phyloP scores from a whole-genome alignment of 2,797 vertebrate species.

The Leuciscus waleckii region DNA sequence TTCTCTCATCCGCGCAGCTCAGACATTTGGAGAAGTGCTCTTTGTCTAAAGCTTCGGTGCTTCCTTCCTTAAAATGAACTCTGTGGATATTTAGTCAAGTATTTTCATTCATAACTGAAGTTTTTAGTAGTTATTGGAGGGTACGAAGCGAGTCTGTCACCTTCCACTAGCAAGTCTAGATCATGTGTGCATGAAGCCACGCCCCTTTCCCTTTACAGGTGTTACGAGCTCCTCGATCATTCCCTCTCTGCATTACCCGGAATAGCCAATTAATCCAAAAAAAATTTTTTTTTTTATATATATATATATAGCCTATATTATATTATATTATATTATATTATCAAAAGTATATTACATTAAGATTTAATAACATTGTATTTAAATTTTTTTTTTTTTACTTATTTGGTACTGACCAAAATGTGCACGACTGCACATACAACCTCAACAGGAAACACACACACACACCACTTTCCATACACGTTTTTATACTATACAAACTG shows the following conservation, averaged over 20 bases:
- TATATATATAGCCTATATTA: not conserved
- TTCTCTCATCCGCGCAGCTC: slow-evolving; percentile 4
- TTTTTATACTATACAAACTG: not conserved
- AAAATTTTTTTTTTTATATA: not conserved
- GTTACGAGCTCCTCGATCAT: not conserved
- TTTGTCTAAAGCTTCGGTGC: not conserved
- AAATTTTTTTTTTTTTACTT: too few relatives aligned
- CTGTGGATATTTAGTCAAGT: not conserved
- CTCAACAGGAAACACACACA: not conserved
- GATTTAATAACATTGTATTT: not conserved
- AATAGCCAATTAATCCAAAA: not conserved
- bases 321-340: not conserved
- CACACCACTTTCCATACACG: too few relatives aligned
- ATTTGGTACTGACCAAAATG: not conserved
- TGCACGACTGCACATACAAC: not conserved
- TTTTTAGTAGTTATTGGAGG: not conserved
- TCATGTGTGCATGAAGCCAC: slow-evolving; percentile 32
- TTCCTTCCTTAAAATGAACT: not conserved
- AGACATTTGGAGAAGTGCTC: not conserved
- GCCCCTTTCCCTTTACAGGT: slow-evolving; percentile 52
- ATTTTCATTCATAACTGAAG: not conserved
- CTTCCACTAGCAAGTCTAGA: not conserved
- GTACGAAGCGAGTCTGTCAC: not conserved
- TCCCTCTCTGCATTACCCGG: not conserved
- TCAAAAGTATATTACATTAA: not conserved